Evolutionary conservation across 2,888 invertebrate genomes (phyloP), one percentile per base, ranked within the genome.

Genomic region (Synergus gifuensis): DNA sequence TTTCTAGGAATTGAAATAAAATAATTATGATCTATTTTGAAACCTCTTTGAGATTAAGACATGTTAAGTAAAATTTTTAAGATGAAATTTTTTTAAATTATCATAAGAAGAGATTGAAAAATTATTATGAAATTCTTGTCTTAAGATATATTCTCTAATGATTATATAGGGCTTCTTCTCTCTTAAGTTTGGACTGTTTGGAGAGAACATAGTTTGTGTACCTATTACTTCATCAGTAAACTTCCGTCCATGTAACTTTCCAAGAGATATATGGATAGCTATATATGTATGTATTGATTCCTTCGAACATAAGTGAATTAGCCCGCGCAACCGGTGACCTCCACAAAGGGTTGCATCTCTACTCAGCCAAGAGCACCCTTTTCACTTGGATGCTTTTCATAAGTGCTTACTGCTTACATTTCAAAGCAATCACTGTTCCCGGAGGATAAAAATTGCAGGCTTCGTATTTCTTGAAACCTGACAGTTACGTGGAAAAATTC

Each of bases 391-490:
- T 66, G 18, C 18, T 66, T 66, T 66, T 66, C 44, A 44, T 44
- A 66, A 66, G 44, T 28, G 28, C 28, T 28, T 28, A 28, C 28
- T 66, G 18, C 42, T 44, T 66, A 44, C 44, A 44, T 44, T 66
- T 66, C 22, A 66, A 18, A 66, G 66, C 66, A 66, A 66, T 44
- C 66, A 66, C 66, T 66, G 44, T 66, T 44, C 44, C 18, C 44
- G 11, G 8, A 42, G 18, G 66, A 66, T 66, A 66, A 66, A 66
- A 22, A 66, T 66, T 44, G 66, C 44, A 18, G 18, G 44, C 4
- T 44, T 42, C 40, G 12, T 18, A 40, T 66, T 66, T 66, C 66
- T 22, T 44, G 66, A 66, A 66, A 44, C 18, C 44, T 66, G 66
- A 66, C 66, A 66, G 66, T 22, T 66, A 66, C 18, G 44, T 64